These are phyloP conservation scores for Hydractinia echinata DNA, from an alignment of 30 jellyfish, hydroid and myxozoan genomes.

Conservation along the genomic window DNA sequence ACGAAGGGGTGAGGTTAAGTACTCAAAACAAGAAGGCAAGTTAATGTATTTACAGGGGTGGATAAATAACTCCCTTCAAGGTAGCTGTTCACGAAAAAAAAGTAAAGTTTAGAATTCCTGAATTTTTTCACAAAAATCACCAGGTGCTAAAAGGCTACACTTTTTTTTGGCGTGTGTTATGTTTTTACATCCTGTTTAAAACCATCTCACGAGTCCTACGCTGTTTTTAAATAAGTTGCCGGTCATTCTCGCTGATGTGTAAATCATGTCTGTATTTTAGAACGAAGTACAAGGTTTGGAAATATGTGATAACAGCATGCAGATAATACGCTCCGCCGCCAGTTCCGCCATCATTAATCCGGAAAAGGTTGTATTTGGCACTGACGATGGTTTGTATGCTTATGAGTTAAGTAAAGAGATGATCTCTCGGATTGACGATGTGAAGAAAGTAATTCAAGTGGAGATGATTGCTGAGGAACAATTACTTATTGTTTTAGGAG, in stretches of 20 bases:
- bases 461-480: slow-evolving; percentile 89
- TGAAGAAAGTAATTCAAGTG: slow-evolving; percentile 77
- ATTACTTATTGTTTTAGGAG: slow-evolving; percentile 78
- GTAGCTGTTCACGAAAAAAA: too few species aligned
- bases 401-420: slow-evolving; percentile 59
- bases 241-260: too few species aligned
- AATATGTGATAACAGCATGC: slow-evolving; percentile 64
- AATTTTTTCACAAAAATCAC: too few species aligned
- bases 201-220: not conserved
- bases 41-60: too few species aligned
- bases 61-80: too few species aligned
- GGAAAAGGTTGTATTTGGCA: slow-evolving; percentile 74
- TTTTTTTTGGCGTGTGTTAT: too few species aligned
- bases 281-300: slow-evolving; percentile 36
- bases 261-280: not conserved
- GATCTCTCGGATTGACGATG: slow-evolving; percentile 76
- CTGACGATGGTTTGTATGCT: slow-evolving; percentile 93
- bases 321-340: slow-evolving; percentile 57
- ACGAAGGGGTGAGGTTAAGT: too few species aligned
- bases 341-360: slow-evolving; percentile 85
- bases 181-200: not conserved
- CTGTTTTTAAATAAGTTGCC: not conserved
- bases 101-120: too few species aligned
- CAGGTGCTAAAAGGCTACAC: too few species aligned
- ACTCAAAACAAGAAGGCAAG: too few species aligned